These are phyloP conservation scores for Agrotis puta DNA, from an alignment of 2,888 invertebrate genomes.

Conservation along the genomic window DNA sequence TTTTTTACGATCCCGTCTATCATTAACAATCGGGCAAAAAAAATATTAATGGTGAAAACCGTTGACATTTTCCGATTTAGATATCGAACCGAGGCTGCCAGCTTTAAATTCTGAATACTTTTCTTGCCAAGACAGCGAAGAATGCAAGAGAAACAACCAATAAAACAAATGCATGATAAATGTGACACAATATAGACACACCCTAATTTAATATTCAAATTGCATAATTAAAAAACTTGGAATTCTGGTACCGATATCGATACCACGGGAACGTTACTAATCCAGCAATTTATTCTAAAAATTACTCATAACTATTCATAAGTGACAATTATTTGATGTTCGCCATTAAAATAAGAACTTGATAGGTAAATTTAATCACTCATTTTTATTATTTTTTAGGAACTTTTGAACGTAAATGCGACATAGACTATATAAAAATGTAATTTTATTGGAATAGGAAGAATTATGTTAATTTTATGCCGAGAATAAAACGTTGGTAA, in stretches of 20 bases:
- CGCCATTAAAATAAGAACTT: constrained; percentile 49
- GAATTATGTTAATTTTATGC: constrained; percentile 34
- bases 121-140: background rate
- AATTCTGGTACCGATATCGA: constrained; percentile 42
- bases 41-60: background rate
- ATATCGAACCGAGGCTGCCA: background rate
- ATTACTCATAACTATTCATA: constrained; percentile 47
- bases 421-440: constrained; percentile 23
- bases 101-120: too few relatives aligned
- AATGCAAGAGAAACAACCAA: constrained; percentile 26
- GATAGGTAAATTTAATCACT: constrained; percentile 46
- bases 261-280: constrained; percentile 54
- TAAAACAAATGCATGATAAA: constrained; percentile 36
- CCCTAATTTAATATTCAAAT: constrained; percentile 53
- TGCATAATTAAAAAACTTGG: constrained; percentile 48
- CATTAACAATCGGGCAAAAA: background rate
- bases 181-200: constrained; percentile 20
- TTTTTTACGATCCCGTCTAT: background rate
- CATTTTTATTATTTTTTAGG: constrained; percentile 39
- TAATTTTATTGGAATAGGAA: constrained; percentile 11
- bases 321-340: constrained; percentile 57
- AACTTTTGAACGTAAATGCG: constrained; percentile 27
- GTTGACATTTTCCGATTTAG: background rate
- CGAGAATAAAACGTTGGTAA: background rate
- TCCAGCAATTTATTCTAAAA: constrained; percentile 44